Percentiles rank a stretch among this genome's conserved stretches.
Evolutionary conservation across 2,797 vertebrate genomes (phyloP).

Genomic region (Australoheros facetus): DNA sequence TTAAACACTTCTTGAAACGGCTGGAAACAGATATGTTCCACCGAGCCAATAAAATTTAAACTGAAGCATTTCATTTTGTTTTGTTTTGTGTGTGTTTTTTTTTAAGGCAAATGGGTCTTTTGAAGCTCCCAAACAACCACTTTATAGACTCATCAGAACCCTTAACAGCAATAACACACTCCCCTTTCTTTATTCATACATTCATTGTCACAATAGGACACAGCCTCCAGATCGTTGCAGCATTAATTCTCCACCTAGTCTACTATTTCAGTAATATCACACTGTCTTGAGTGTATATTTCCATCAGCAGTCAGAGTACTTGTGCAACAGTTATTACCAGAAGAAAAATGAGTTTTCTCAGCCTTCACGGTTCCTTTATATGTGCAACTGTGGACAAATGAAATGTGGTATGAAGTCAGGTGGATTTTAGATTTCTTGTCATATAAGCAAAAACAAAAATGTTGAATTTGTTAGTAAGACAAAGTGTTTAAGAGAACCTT

Average conservation of each 20-base stretch:
- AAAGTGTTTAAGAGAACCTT: background rate
- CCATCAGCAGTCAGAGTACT: slow-evolving; percentile 33
- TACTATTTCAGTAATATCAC: slow-evolving; percentile 19
- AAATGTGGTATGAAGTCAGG: background rate
- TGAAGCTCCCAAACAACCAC: background rate
- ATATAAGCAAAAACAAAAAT: background rate
- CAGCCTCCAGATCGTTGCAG: slow-evolving; percentile 4
- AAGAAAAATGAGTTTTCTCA: slow-evolving; percentile 1
- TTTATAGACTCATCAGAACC: slow-evolving; percentile 9
- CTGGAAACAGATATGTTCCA: slow-evolving; percentile 5
- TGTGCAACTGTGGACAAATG: background rate
- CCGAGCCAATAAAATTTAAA: background rate
- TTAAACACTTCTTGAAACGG: background rate
- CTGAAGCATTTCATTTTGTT: background rate
- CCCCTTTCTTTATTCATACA: background rate
- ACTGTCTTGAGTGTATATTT: slow-evolving; percentile 27
- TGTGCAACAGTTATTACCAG: slow-evolving; percentile 15
- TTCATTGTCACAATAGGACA: slow-evolving; percentile 4
- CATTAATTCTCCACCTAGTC: slow-evolving; percentile 18
- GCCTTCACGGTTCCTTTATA: slow-evolving; percentile 11
- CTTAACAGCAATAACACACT: background rate
- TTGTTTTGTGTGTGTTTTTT: background rate
- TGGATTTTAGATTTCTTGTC: slow-evolving; percentile 9
- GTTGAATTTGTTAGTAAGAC: background rate
- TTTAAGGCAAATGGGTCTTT: background rate